Evolutionary conservation across 2,797 vertebrate genomes (phyloP).

Genomic region (Falco cherrug): DNA sequence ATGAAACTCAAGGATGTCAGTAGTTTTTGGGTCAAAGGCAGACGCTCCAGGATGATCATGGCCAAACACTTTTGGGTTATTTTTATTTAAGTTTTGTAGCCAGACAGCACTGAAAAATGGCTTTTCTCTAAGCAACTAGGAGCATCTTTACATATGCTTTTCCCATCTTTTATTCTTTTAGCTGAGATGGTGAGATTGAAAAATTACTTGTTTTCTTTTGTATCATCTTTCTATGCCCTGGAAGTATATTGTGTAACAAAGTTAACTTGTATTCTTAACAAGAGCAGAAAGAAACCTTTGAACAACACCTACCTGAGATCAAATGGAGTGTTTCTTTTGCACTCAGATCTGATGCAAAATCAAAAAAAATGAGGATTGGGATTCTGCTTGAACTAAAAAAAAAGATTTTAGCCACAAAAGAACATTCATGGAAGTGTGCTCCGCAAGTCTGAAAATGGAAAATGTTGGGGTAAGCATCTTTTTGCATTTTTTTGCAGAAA

Average conservation of each 20-base stretch:
- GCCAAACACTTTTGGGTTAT: not conserved
- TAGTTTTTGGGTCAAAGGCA: conserved; percentile 47
- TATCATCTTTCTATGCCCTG: conserved; percentile 3
- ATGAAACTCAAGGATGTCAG: conserved; percentile 28
- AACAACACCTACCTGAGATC: conserved; percentile 12
- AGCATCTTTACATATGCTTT: not conserved
- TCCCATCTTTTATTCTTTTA: not conserved
- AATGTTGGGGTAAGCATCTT: not conserved
- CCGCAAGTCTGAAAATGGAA: not conserved
- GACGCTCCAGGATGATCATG: conserved; percentile 4
- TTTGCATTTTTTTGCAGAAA: not conserved
- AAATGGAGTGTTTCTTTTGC: conserved; percentile 3
- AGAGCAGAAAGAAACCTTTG: not conserved
- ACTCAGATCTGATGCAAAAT: not conserved
- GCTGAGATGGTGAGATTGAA: not conserved
- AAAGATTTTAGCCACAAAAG: not conserved
- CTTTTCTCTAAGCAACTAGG: not conserved
- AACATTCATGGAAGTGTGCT: not conserved
- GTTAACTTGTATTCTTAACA: conserved; percentile 29
- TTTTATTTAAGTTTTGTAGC: conserved; percentile 16
- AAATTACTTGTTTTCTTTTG: conserved; percentile 31
- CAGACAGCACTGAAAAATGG: not conserved
- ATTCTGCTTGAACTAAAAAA: not conserved
- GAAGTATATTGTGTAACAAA: conserved; percentile 4
- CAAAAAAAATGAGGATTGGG: not conserved